These are phyloP conservation scores for Calcarius lapponicus DNA, from an alignment of 2,797 vertebrate genomes.

Conservation along the genomic window DNA sequence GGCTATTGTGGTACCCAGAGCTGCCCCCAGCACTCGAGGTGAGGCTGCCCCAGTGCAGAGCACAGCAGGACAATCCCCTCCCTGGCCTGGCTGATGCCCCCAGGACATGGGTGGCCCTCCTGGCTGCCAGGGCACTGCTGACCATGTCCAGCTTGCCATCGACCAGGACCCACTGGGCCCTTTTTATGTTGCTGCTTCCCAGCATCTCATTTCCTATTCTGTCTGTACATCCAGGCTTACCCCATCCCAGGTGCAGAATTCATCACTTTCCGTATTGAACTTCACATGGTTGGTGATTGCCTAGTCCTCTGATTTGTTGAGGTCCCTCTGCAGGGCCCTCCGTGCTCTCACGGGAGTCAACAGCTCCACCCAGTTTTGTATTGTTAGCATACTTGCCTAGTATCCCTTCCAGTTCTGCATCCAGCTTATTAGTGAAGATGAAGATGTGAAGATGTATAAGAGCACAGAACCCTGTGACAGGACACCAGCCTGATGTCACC, in stretches of 20 bases:
- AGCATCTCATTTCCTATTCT: background rate
- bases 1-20: background rate
- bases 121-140: background rate
- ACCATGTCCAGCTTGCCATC: accelerated
- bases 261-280: background rate
- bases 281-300: background rate
- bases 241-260: background rate
- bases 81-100: background rate
- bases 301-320: background rate
- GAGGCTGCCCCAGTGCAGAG: background rate
- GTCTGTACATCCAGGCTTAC: accelerated
- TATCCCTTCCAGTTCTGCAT: background rate
- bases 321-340: background rate
- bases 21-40: background rate
- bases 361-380: background rate
- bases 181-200: background rate
- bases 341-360: background rate
- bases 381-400: no score
- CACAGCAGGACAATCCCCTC: background rate
- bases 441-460: background rate
- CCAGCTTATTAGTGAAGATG: background rate
- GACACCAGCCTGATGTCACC: background rate
- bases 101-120: accelerated
- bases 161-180: accelerated
- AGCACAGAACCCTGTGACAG: background rate